phyloP scores from a whole-genome alignment of 2,888 invertebrate species.

The Tineola bisselliella region DNA sequence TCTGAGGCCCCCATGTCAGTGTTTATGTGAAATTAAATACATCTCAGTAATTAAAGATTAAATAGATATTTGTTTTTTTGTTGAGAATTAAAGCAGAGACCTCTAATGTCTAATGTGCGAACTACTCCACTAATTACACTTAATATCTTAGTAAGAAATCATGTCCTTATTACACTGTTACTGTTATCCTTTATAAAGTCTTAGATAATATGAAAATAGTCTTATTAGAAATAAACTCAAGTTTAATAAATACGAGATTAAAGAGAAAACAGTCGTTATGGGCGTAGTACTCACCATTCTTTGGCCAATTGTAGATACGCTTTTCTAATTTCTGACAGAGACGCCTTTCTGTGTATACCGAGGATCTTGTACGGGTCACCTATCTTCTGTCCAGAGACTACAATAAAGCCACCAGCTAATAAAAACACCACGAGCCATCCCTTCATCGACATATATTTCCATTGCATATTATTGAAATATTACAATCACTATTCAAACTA shows the following conservation, averaged over 20 bases:
- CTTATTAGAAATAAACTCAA: not conserved
- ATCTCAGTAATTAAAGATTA: too few species aligned
- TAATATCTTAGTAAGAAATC: too few species aligned
- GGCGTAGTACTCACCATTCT: conserved; percentile 74
- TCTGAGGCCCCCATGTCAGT: too few species aligned
- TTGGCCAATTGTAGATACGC: conserved; percentile 91
- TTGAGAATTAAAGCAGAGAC: too few species aligned
- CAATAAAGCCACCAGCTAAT: conserved; percentile 17
- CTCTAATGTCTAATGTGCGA: too few species aligned
- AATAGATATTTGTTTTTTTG: too few species aligned
- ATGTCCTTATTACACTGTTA: too few species aligned
- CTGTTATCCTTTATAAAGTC: too few species aligned
- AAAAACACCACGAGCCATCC: conserved; percentile 36
- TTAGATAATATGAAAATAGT: too few species aligned
- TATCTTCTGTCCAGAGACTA: conserved; percentile 53
- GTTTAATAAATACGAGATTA: conserved; percentile 5
- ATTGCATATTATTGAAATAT: conserved; percentile 52
- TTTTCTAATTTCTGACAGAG: conserved; percentile 84
- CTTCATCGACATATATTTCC: conserved; percentile 37
- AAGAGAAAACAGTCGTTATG: not conserved
- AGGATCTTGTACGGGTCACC: conserved; percentile 87
- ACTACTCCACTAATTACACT: too few species aligned
- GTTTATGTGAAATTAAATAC: too few species aligned
- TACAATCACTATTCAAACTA: conserved; percentile 9
- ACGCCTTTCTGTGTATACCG: conserved; percentile 78